Base-by-base conservation (phyloP, 2,888 invertebrate genomes). In the Drosophila atripex region DNA sequence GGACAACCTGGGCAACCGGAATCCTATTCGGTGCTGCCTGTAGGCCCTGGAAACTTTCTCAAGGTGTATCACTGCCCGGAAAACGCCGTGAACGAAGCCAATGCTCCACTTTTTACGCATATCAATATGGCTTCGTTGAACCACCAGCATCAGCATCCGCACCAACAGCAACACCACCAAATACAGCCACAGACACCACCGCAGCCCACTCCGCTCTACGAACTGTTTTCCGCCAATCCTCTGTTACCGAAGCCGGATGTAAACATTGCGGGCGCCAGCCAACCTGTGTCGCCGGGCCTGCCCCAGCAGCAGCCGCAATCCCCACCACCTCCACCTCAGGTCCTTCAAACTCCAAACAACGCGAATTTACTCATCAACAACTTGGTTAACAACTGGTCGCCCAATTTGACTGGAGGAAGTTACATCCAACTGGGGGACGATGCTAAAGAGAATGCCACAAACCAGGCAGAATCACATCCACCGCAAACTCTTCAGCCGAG, bases 61-160 rank as follows among this genome's bases (percentile, higher is more conserved):
- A 91, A 91, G 76, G 90, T 91, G 0, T 91, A 91, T 70, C 91
- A 90, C 70, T 90, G 89, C 51, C 75, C 89, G 7, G 91, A 91
- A 56, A 89, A 86, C 58, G 68, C 78, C 4, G 71, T 75, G 9
- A 83, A 69, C 25, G 85, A 86, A 53, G 61, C 51, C 41, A 64
- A 43, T 32, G 64, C 61, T 23, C 45, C 59, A 45, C 60, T 76
- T 11, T 78, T 71, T 54, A 73, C 78, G 57, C 80, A 82, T 74
- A 82, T 82, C 76, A 86, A 79, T 46, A 80, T 82, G 75, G 56
- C 82, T 39, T 49, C 86, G 46, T 38, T 83, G 12, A 77, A 68
- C 43, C 82, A 85, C 46, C 79, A 83, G 21, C 84, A 65, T 3
- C 71, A 49, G n/a, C 77, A 64, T 18, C 77, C 61, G 41, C 77